Evolutionary conservation across 2,797 vertebrate genomes (phyloP).

Genomic region (Galaxias olidus): DNA sequence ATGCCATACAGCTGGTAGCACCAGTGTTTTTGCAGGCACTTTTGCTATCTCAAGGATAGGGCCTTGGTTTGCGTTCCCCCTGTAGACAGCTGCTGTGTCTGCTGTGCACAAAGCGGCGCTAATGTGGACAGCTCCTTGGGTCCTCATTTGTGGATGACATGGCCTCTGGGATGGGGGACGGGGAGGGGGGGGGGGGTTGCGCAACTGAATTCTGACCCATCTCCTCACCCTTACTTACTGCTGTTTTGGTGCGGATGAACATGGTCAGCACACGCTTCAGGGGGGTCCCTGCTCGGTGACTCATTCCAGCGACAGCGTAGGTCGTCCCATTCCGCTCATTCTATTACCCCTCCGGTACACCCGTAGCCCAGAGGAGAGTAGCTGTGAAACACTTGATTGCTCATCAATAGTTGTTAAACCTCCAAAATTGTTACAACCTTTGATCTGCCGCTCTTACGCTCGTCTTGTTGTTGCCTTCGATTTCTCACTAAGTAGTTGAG

Average conservation of each 20-base stretch:
- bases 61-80: not conserved
- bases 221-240: slow-evolving; percentile 16
- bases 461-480: no score
- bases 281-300: slow-evolving; percentile 20
- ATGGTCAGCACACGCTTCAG: slow-evolving; percentile 20
- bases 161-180: slow-evolving; percentile 1
- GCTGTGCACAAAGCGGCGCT: slow-evolving; percentile 26
- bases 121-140: slow-evolving; percentile 13
- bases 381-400: not conserved
- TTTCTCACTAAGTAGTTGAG: no score
- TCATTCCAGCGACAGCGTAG: slow-evolving; percentile 7
- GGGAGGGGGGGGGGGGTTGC: slow-evolving; percentile 6
- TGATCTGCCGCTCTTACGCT: not conserved
- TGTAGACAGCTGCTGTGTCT: not conserved
- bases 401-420: not conserved
- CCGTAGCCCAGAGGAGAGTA: not conserved
- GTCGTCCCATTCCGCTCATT: slow-evolving; percentile 1
- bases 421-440: not conserved
- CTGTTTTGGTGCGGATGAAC: slow-evolving; percentile 20
- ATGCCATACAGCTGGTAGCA: not conserved
- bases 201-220: not conserved
- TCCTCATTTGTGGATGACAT: slow-evolving; percentile 12
- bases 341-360: no score
- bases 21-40: not conserved
- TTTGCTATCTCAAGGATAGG: not conserved